Conservation (phyloP, 2,888 invertebrate species). For the Fragum whitleyi region DNA sequence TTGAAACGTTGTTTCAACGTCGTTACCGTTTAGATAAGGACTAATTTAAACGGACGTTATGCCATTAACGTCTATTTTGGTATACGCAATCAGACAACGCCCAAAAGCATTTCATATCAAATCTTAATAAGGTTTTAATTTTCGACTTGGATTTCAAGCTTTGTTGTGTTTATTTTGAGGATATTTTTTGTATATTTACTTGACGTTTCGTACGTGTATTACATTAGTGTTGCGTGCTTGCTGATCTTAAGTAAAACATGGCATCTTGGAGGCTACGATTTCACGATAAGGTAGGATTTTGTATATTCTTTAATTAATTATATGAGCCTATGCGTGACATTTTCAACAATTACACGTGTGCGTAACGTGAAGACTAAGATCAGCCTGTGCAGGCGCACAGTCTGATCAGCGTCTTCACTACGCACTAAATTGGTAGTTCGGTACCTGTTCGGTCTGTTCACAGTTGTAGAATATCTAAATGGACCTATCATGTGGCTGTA, state of each 20-base stretch:
- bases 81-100: slow-evolving; percentile 11
- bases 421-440: too few species aligned
- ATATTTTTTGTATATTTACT: background rate
- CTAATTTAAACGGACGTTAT: background rate
- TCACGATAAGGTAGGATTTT: slow-evolving; percentile 56
- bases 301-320: too few species aligned
- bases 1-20: background rate
- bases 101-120: background rate
- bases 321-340: too few species aligned
- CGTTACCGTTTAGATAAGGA: background rate
- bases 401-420: too few species aligned
- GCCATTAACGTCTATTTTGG: background rate
- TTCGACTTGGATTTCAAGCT: background rate
- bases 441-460: too few species aligned
- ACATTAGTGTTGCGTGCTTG: too few species aligned
- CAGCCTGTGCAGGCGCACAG: too few species aligned
- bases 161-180: background rate
- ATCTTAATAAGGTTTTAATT: background rate
- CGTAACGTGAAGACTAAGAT: too few species aligned
- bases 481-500: too few species aligned
- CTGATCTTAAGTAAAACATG: slow-evolving; percentile 21
- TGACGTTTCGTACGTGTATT: background rate
- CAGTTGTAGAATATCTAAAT: too few species aligned
- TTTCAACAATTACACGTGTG: too few species aligned
- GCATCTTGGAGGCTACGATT: slow-evolving; percentile 61